Evolutionary conservation across 2,888 invertebrate species (phyloP).

Genomic region (Molorchus minor): DNA sequence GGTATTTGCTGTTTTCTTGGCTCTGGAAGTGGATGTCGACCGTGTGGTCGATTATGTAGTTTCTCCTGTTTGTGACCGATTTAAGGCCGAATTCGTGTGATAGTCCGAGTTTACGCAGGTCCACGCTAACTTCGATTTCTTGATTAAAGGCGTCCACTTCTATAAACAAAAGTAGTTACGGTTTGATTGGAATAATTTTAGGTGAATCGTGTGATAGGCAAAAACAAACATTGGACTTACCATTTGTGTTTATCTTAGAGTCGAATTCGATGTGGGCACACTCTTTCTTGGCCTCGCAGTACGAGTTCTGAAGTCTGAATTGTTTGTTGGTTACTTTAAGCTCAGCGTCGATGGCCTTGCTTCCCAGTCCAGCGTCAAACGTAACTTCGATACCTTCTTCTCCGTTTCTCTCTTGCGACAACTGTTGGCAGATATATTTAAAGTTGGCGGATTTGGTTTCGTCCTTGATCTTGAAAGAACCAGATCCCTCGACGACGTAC

Average conservation of each 20-base stretch:
- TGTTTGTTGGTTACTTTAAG: constrained; percentile 77
- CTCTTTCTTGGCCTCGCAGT: constrained; percentile 82
- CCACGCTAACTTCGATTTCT: constrained; percentile 72
- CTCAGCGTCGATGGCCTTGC: constrained; percentile 75
- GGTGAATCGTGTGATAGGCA: constrained; percentile 15
- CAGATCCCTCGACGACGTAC: constrained; percentile 78
- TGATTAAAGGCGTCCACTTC: constrained; percentile 69
- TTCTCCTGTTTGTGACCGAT: constrained; percentile 70
- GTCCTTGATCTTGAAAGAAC: constrained; percentile 75
- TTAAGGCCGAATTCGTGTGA: constrained; percentile 79
- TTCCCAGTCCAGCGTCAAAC: constrained; percentile 75
- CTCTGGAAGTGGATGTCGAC: constrained; percentile 77
- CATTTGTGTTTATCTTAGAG: constrained; percentile 65
- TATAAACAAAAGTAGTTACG: constrained; percentile 41
- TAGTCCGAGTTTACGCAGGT: constrained; percentile 78
- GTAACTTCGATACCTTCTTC: constrained; percentile 75
- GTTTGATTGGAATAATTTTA: not conserved
- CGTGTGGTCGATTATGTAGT: constrained; percentile 70
- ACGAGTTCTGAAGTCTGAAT: constrained; percentile 74
- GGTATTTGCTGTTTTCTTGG: constrained; percentile 76
- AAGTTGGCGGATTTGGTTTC: constrained; percentile 76
- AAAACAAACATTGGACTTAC: constrained; percentile 35
- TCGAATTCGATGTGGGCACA: constrained; percentile 79
- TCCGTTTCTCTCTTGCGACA: constrained; percentile 68
- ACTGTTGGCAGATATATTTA: constrained; percentile 73